Evolutionary conservation across 2,113 vertebrate species (phyloP).

Genomic region (Pluvialis apricaria): DNA sequence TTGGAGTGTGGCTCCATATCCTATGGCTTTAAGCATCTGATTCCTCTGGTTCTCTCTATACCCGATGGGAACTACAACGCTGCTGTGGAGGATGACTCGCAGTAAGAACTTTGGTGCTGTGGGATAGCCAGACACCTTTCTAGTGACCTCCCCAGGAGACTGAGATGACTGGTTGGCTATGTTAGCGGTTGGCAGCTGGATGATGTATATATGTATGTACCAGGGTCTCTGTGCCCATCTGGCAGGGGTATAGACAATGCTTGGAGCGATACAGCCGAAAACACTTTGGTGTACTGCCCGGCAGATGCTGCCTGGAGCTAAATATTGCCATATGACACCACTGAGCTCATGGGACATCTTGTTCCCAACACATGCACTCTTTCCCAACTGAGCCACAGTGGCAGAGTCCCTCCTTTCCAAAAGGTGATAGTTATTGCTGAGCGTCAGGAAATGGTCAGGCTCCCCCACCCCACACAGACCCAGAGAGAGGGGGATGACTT

Average conservation of each 20-base stretch:
- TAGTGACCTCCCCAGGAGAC: neutral
- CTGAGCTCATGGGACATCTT: neutral
- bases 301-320: neutral
- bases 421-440: neutral
- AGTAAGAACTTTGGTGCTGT: neutral
- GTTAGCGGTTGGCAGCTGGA: neutral
- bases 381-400: neutral
- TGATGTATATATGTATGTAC: neutral
- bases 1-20: neutral
- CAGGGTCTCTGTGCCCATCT: neutral
- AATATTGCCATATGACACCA: neutral
- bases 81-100: neutral
- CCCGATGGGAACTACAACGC: neutral
- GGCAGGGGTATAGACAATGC: neutral
- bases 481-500: neutral
- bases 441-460: neutral
- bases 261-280: neutral
- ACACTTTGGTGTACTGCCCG: neutral
- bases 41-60: neutral
- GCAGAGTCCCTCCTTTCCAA: neutral
- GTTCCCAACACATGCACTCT: neutral
- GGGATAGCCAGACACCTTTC: neutral
- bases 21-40: neutral
- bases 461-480: too few relatives aligned
- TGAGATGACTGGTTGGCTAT: neutral